Evolutionary conservation across 2,113 vertebrate species (phyloP).

Genomic region (Hippocampus mohnikei): DNA sequence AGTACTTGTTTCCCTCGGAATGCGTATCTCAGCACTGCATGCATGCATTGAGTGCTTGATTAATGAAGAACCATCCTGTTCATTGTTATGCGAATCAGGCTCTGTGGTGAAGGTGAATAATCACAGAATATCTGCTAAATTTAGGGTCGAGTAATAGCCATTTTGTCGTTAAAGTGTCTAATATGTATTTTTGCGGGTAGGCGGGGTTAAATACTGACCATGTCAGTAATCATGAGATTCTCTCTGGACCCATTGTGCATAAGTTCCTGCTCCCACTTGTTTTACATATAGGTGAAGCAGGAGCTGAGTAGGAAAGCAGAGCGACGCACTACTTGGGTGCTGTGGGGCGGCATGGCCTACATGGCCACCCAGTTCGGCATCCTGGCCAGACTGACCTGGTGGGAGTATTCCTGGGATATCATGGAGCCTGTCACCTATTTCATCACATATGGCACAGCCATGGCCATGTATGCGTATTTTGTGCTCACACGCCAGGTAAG

Average conservation of each 20-base stretch:
- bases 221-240: neutral
- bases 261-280: neutral
- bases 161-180: neutral
- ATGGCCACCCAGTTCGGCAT: conserved; percentile 99
- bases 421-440: conserved; percentile 99
- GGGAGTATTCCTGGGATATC: conserved; percentile 99
- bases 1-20: neutral
- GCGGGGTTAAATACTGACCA: neutral
- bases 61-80: neutral
- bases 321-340: conserved; percentile 90
- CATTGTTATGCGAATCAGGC: neutral
- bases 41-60: neutral
- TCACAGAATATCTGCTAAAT: neutral
- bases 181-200: neutral
- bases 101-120: neutral
- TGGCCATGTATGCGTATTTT: conserved; percentile 98
- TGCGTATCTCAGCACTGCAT: neutral
- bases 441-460: conserved; percentile 97
- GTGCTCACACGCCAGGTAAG: conserved; percentile 97
- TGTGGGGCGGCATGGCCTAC: conserved; percentile 97
- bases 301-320: conserved; percentile 89
- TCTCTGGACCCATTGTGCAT: neutral
- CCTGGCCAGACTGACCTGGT: conserved; percentile 97
- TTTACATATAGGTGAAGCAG: conserved; percentile 77
- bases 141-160: neutral